phyloP scores from a whole-genome alignment of 2,888 invertebrate species.

The Calameuta idolon region DNA sequence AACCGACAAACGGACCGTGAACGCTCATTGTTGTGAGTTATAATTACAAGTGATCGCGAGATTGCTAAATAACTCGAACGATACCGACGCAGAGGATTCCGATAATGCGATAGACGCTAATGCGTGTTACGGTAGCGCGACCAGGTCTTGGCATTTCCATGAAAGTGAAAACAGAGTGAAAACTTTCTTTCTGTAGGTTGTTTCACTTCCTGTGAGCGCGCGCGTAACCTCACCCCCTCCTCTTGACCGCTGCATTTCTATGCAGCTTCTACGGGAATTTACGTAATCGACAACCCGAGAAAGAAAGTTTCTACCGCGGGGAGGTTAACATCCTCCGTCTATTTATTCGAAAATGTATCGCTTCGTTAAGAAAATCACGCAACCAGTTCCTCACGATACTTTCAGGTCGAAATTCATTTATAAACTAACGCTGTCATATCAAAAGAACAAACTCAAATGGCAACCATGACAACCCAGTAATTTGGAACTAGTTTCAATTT shows the following conservation, averaged over 20 bases:
- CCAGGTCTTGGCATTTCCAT: constrained; percentile 58
- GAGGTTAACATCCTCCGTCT: constrained; percentile 64
- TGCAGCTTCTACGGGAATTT: constrained; percentile 58
- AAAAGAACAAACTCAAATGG: too few relatives aligned
- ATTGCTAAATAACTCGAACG: background rate
- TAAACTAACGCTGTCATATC: too few relatives aligned
- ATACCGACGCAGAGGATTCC: constrained; percentile 39
- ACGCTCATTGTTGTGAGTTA: too few relatives aligned
- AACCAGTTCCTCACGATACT: constrained; percentile 29
- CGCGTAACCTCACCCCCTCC: constrained; percentile 60
- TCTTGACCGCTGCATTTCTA: constrained; percentile 56
- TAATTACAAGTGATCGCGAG: background rate
- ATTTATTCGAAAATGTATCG: constrained; percentile 1
- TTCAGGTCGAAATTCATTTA: too few relatives aligned
- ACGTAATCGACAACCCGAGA: constrained; percentile 61
- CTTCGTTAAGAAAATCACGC: constrained; percentile 22
- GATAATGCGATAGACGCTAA: constrained; percentile 47
- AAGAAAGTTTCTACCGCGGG: constrained; percentile 63
- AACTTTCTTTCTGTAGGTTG: constrained; percentile 66
- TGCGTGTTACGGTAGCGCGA: constrained; percentile 44
- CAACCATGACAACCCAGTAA: too few relatives aligned
- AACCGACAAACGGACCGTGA: too few relatives aligned
- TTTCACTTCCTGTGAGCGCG: constrained; percentile 67
- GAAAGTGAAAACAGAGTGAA: constrained; percentile 67
- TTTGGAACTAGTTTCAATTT: too few relatives aligned